Base-by-base conservation (phyloP, 92 coral and sea anemone species). In the Epizoanthus rinbou region DNA sequence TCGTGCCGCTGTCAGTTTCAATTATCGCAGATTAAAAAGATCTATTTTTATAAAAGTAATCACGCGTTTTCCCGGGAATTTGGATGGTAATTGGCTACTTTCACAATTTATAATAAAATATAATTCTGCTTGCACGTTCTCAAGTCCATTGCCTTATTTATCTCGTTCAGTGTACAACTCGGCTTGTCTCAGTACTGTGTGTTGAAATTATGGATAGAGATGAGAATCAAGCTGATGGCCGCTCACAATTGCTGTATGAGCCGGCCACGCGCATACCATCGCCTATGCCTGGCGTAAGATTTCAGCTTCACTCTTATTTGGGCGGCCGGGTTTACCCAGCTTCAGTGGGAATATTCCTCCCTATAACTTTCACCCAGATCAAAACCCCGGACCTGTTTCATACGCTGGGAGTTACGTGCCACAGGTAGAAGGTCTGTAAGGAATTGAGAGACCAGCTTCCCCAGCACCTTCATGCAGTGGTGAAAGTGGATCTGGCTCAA, bases 361-460 rank as follows among this genome's bases (percentile, higher is more conserved):
- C 35, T 73, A 50, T 52, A 73, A 73, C 78, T 73, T 73, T 52
- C 78, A 73, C 39, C 62, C 39, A 24, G 59, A n/a, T 47, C 76
- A 71, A 71, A 71, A 71, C 58, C 76, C 76, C 37, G n/a, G n/a
- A n/a, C n/a, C n/a, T n/a, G n/a, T n/a, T n/a, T n/a, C n/a, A n/a
- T n/a, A n/a, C n/a, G n/a, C 78, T 73, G 78, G 63, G 33, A 73
- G 43, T 52, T 52, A 73, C 63, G 78, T 73, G 35, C 78, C 78
- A 73, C 43, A 73, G 41, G 78, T 19, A 50, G 78, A 45, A 73
- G 43, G 78, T 73, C 78, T 73, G 78, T 60, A 73, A 73, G 63
- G 78, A 73, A 52, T 50, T 52, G 78, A 73, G 63, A 73, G 19
- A 73, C 43, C 63, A 73, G 62, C 63, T 73, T 73, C 78, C 63